These are phyloP conservation scores for Salvelinus alpinus DNA, from an alignment of 2,113 vertebrate genomes.

Conservation along the genomic window DNA sequence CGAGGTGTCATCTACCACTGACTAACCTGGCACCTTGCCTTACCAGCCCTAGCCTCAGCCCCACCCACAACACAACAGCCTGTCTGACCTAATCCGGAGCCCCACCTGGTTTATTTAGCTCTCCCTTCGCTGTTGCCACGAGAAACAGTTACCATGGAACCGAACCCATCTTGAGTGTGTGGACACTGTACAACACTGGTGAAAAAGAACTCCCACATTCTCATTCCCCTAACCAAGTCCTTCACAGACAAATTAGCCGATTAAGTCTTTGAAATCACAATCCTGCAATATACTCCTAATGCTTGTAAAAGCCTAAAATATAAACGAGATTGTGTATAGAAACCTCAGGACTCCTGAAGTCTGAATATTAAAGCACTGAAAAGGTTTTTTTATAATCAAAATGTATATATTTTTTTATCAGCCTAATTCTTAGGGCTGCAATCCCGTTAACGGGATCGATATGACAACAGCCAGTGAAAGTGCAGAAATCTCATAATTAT, in stretches of 20 bases:
- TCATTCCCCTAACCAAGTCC: background rate
- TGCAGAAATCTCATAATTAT: no score
- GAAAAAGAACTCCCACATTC: background rate
- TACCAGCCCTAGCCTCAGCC: slow-evolving; percentile 18
- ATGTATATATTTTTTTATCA: no score
- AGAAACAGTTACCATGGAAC: slow-evolving; percentile 4
- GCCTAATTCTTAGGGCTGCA: background rate
- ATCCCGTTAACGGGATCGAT: no score
- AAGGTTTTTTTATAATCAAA: background rate
- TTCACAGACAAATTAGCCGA: background rate
- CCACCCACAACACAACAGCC: no score
- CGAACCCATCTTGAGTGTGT: background rate
- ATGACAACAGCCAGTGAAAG: no score
- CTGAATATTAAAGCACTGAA: background rate
- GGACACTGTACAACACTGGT: background rate
- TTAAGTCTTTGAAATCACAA: no score
- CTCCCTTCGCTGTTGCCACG: background rate
- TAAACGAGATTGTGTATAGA: background rate
- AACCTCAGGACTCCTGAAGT: background rate
- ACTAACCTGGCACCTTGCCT: background rate
- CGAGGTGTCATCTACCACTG: slow-evolving; percentile 25
- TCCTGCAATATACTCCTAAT: background rate
- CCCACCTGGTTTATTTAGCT: slow-evolving; percentile 20
- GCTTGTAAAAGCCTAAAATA: background rate
- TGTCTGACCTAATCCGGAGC: slow-evolving; percentile 26